Base-by-base conservation (phyloP, 2,797 vertebrate genomes). In the Falco concolor region DNA sequence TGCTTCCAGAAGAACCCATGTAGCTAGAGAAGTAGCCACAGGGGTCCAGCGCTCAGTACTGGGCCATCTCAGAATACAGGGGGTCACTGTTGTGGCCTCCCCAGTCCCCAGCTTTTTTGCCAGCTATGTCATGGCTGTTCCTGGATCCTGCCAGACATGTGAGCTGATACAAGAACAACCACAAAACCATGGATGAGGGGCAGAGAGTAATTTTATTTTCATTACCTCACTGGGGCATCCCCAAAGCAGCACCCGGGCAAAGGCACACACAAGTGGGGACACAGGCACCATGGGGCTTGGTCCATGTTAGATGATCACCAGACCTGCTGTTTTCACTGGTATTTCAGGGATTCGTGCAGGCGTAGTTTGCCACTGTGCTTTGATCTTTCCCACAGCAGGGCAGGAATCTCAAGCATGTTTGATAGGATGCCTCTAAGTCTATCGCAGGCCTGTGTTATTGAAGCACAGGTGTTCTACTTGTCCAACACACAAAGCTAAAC, bases 241-340 rank as follows among this genome's bases (percentile, higher is more conserved):
- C 45, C 2, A 2, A 75, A 82, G 61, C 44, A 54, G 49, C n/a
- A 59, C 4, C 14, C 2, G 0, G 36, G 15, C 42, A 77, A 56
- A 74, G n/a, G 28, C 14, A 15, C 19, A 52, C n/a, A 17, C 12
- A 44, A 19, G 13, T 0, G 0, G 36, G 30, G 12, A 19, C 2
- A 1, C 18, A 8, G 38, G 42, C 19, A 44, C 19, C 3, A 0
- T 4, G 7, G 23, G 45, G 42, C 49, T 74, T 3, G 0, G 16
- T 21, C 49, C 20, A 2, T 38, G 22, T 38, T 61, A 44, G 36
- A 68, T 36, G 27, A n/a, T 44, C 34, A 22, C 17, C 5, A 3
- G 44, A 38, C 27, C 27, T 50, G 34, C 34, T 56, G 27, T 14
- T 80, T 50, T 61, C 2, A 1, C 49, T 42, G 68, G 36, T 50